Evolutionary conservation across 2,113 vertebrate genomes (phyloP), one percentile per base, ranked within the genome.

Genomic region (Cromileptes altivelis): DNA sequence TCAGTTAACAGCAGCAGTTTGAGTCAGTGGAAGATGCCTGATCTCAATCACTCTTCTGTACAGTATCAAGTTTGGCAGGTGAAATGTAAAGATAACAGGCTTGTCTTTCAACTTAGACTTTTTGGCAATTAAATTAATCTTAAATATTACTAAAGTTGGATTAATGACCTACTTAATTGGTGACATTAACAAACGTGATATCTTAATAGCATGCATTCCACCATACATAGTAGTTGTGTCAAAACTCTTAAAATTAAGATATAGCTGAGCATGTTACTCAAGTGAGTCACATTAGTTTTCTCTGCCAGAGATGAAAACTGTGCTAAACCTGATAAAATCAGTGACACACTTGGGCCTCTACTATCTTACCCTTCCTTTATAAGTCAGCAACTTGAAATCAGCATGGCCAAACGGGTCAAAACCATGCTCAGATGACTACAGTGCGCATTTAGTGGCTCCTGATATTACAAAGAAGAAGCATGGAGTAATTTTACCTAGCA

Each of bases 201-300:
- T n/a, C 4, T 53, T 27, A 47, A 18, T 8, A 23, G 12, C 9
- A 9, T 15, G n/a, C 37, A 13, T 61, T 6, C 4, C 7, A 50
- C 17, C 14, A 21, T 42, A 8, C 18, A n/a, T 18, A 18, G 13
- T 18, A 6, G n/a, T 42, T 50, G 4, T 4, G 27, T 61, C 50
- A 45, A 47, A 71, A 45, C 11, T 37, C 58, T 49, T 25, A 10
- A 53, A 6, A 45, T 33, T 68, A 37, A 52, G 17, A 30, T 45
- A 18, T 69, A 53, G 42, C 62, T 42, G 2, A 37, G 13, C 45
- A 56, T 27, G 9, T 56, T 18, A 61, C 30, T 42, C 6, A 75
- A 60, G 69, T 79, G 37, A 82, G 75, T 90, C 68, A 71, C 23
- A n/a, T 69, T 78, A 63, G 11, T 50, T 63, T 55, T 37, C 47